Base-by-base conservation (phyloP, 2,888 invertebrate genomes). In the Agriopis marginaria region DNA sequence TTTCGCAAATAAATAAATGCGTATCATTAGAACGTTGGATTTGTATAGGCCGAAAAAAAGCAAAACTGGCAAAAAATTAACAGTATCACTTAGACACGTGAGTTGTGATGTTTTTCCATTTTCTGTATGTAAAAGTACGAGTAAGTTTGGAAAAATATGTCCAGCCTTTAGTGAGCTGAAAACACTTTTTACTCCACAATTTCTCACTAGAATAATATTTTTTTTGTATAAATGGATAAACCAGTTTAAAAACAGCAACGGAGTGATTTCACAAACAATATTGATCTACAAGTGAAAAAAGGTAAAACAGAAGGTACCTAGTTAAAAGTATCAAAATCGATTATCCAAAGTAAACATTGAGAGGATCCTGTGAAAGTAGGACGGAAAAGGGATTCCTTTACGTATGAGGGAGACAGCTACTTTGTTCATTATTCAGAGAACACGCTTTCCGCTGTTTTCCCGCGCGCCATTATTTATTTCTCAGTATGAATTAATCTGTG, bases 351-450 rank as follows among this genome's bases (percentile, higher is more conserved):
- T 71, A 72, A 70, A 73, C 61, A 68, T 61, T 61, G 56, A 45
- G 53, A 62, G 64, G 51, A 49, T 39, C 40, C 59, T 39, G 56
- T 56, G 42, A 10, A 49, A 62, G 45, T n/a, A 47, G 17, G 55
- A 64, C n/a, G 58, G 17, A 23, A 50, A 42, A 62, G n/a, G 23
- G 60, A 69, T 67, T 59, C 62, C 54, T 50, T 50, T 47, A 32
- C 39, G 64, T 17, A 62, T 42, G 68, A 75, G 69, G 23, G 72
- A 73, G 71, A 72, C 40, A 47, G 63, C 53, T 32, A 10, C 53
- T 63, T 73, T 72, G 70, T 88, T 83, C 82, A 87, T 88, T 86
- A 88, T 89, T 88, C 85, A 86, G 78, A 82, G 83, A 84, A 79
- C 83, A 74, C 82, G 84, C 82, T 82, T 80, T 83, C 79, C 81